Conservation (phyloP, 1,140 invertebrate species). For the Muscidifurax raptorellus region DNA sequence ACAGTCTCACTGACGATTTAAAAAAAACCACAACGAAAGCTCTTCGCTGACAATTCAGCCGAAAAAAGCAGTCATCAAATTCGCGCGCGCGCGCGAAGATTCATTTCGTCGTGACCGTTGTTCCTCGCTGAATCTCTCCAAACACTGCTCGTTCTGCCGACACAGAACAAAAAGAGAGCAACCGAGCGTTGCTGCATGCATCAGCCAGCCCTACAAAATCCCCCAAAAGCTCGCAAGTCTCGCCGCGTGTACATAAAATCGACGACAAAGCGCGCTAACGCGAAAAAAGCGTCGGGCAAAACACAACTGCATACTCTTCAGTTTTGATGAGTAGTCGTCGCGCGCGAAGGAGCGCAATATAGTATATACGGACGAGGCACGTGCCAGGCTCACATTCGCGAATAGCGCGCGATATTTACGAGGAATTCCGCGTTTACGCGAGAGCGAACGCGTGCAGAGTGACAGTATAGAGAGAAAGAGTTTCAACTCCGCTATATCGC, state of each 20-base stretch:
- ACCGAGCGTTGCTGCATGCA: background rate
- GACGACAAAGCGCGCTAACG: background rate
- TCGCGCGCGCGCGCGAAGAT: background rate
- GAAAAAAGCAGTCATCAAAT: background rate
- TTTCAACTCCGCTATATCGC: background rate
- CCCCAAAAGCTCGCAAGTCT: background rate
- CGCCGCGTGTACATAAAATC: background rate
- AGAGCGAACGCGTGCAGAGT: background rate
- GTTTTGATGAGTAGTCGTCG: conserved; percentile 19
- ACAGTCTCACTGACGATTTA: too few species aligned
- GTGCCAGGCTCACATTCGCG: too few species aligned
- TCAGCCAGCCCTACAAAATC: too few species aligned
- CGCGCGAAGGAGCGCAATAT: background rate
- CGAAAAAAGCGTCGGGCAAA: background rate
- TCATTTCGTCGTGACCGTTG: background rate
- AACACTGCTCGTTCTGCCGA: background rate
- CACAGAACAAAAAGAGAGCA: background rate
- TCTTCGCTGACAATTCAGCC: background rate
- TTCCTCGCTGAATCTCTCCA: background rate
- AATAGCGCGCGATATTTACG: conserved; percentile 9
- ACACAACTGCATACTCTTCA: background rate
- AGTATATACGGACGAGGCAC: too few species aligned
- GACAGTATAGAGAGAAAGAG: background rate
- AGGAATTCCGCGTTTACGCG: conserved; percentile 20
- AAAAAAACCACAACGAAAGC: background rate